phyloP scores from a whole-genome alignment of 2,113 vertebrate genomes.

The Hemicordylus capensis region DNA sequence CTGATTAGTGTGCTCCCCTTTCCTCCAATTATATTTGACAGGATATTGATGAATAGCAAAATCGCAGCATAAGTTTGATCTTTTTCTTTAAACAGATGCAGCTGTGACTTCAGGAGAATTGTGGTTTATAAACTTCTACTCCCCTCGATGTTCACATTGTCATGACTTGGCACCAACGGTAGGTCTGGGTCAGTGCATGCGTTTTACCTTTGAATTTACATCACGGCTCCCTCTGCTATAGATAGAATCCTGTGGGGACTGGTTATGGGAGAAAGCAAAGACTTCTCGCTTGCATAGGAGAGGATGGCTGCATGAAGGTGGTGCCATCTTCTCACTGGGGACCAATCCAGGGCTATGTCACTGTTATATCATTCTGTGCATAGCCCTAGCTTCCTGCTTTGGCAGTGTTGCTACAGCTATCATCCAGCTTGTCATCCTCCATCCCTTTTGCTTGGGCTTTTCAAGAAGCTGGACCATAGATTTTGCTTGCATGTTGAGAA shows the following conservation, averaged over 20 bases:
- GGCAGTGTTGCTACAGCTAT: neutral
- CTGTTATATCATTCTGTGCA: neutral
- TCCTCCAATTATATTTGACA: neutral
- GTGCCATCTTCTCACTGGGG: neutral
- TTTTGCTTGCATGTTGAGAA: neutral
- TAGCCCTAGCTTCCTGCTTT: neutral
- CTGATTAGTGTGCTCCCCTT: neutral
- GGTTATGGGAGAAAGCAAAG: neutral
- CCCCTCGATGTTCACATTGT: constrained; percentile 95
- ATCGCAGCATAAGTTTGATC: neutral
- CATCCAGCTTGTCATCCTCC: neutral
- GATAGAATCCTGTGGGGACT: no score
- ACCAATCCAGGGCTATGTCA: neutral
- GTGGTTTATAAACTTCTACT: constrained; percentile 99
- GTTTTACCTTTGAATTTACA: neutral
- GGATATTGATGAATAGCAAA: neutral
- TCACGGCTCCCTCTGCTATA: neutral
- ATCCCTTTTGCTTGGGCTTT: neutral
- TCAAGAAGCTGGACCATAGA: neutral
- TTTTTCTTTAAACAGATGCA: constrained; percentile 77
- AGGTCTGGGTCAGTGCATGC: constrained; percentile 43
- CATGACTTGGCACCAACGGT: constrained; percentile 95
- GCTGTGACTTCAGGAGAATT: constrained; percentile 95
- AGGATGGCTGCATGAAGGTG: neutral
- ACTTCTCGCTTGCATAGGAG: neutral